Evolutionary conservation across 2,888 invertebrate genomes (phyloP), one percentile per base, ranked within the genome.

Genomic region (Caradrina clavipalpis): DNA sequence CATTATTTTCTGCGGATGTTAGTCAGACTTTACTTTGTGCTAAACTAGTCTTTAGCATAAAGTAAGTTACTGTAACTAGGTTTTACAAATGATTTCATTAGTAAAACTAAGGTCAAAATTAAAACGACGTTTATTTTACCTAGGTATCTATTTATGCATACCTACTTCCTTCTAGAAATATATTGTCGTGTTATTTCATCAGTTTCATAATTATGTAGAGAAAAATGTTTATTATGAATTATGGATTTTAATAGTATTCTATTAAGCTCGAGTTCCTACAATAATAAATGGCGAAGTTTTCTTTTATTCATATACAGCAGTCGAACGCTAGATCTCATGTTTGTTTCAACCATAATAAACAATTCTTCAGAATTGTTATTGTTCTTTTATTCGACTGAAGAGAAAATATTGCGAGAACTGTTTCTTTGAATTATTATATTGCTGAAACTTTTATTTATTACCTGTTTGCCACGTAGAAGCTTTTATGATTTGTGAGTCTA

Each of bases 401-500:
- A 31, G 31, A 69, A 73, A 73, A 79, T 62, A 15, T 31, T 39
- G 49, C 2, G 10, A n/a, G 19, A 61, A 26, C 13, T 11, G 39
- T 69, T 13, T 45, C 19, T 21, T 51, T 53, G 69, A 74, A 79
- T 74, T 68, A 47, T 79, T 79, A 51, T 64, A 58, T 55, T 26
- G 39, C 45, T 59, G 17, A 13, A 51, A 62, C 15, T 72, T 50
- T 68, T 76, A 80, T 78, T 80, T 78, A 71, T 80, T 65, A 76
- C 72, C 54, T 65, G 50, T 72, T 80, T 80, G 81, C 61, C 72
- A 68, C 53, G 35, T 70, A 71, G 39, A 64, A 61, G 47, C 61
- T 58, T 53, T 55, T 55, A 62, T 78, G 77, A 80, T 78, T 78
- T 68, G 62, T 76, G 50, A 50, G 72, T 80, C 72, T 76, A 76